phyloP scores from a whole-genome alignment of 1,140 invertebrate species.

The Sipha flava region DNA sequence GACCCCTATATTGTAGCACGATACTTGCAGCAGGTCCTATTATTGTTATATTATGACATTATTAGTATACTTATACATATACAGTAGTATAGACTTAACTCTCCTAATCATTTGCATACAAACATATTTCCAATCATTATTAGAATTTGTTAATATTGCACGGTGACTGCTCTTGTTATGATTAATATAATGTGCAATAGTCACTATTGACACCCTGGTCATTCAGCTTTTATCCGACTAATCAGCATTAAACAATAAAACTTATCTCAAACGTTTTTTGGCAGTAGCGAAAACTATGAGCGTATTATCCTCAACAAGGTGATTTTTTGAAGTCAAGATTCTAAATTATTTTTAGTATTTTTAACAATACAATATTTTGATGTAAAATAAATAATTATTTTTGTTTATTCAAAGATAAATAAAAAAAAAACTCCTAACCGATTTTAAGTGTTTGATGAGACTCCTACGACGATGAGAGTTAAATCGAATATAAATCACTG shows the following conservation, averaged over 20 bases:
- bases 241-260: not conserved
- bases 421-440: too few relatives aligned
- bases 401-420: too few relatives aligned
- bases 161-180: not conserved
- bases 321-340: not conserved
- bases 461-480: too few relatives aligned
- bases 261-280: not conserved
- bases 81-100: too few relatives aligned
- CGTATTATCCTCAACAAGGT: not conserved
- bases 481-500: too few relatives aligned
- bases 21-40: not conserved
- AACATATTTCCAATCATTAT: too few relatives aligned
- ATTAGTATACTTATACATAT: too few relatives aligned
- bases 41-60: not conserved
- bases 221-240: not conserved
- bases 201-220: not conserved
- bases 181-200: not conserved
- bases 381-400: too few relatives aligned
- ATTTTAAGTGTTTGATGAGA: too few relatives aligned
- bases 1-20: not conserved
- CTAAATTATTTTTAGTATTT: too few relatives aligned
- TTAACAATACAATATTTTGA: too few relatives aligned
- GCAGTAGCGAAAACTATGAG: not conserved
- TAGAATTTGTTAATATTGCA: not conserved
- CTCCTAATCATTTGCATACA: too few relatives aligned